Evolutionary conservation across 2,888 invertebrate genomes (phyloP), one percentile per base, ranked within the genome.

Genomic region (Hybos culiciformis): DNA sequence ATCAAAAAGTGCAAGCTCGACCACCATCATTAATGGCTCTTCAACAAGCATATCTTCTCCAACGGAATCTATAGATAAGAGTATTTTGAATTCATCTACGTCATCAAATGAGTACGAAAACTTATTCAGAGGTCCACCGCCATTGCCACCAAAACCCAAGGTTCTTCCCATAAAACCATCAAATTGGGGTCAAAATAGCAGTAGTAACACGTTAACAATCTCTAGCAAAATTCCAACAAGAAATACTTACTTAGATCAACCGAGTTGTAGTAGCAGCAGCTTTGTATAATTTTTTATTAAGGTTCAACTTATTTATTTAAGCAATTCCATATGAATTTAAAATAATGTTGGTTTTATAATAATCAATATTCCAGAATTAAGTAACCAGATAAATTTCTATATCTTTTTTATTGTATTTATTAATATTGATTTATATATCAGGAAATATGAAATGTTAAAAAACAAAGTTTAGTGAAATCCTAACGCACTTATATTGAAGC

Each of bases 141-240:
- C 82, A 5, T 65, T 82, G 52, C 82, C 82, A 18, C 83, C 83
- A 17, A 83, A 83, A 64, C 81, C 81, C 40, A 81, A 80, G 66
- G 75, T 78, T 56, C 61, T 80, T 45, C 73, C 78, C 37, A 73
- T 74, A n/a, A 77, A 73, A 51, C 73, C 74, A 39, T 70, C 70
- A 11, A 73, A 74, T 58, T 75, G 75, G 75, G 73, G 66, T 26
- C 48, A 48, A 20, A 49, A 51, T 37, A 53, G 39, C 8, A 11
- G 29, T 48, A 42, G 43, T 14, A 53, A 50, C 11, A 50, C 46
- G 18, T 19, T 44, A 23, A 46, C 37, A 15, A 48, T 41, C 2
- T 54, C 51, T 14, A 55, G 51, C 41, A 56, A 57, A 47, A 51
- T 54, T 42, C 52, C 56, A 17, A 48, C 55, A 15, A 60, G 66